A percentile compares a stretch with the other conserved stretches of the same genome.
Conservation (phyloP, 2,797 vertebrate species). For the Chelon labrosus region DNA sequence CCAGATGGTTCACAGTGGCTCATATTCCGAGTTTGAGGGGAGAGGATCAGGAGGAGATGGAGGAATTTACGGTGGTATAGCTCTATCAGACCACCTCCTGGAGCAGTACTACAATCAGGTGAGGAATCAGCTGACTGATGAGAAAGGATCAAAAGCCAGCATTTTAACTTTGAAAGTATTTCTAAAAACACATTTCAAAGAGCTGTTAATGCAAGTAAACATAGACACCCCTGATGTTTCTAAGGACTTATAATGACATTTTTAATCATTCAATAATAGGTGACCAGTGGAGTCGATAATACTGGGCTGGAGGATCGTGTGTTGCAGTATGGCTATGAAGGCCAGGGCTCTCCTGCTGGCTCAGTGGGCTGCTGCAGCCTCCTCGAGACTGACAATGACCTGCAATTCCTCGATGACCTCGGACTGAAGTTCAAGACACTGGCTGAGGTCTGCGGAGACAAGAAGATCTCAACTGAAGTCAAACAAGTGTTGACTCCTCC, state of each 20-base stretch:
- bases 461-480: constrained; percentile 56
- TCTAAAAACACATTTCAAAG: background rate
- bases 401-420: constrained; percentile 90
- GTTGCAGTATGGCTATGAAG: constrained; percentile 87
- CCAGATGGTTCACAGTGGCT: background rate
- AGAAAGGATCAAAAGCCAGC: background rate
- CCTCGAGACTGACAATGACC: constrained; percentile 85
- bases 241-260: no score
- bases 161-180: background rate
- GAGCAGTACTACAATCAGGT: constrained; percentile 79
- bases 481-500: constrained; percentile 18
- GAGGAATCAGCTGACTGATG: constrained; percentile 21
- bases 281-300: constrained; percentile 67
- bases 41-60: constrained; percentile 34
- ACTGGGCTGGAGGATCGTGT: constrained; percentile 80
- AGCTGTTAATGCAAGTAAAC: background rate
- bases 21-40: constrained; percentile 37
- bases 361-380: constrained; percentile 91
- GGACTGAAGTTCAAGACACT: constrained; percentile 93
- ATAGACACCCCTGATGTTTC: no score
- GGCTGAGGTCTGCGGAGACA: constrained; percentile 84
- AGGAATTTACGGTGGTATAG: constrained; percentile 62
- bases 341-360: constrained; percentile 84
- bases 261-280: constrained; percentile 80
- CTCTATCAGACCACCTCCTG: constrained; percentile 67